Percentiles rank a stretch among this genome's conserved stretches.
Conservation (phyloP, 2,888 invertebrate genomes). For the Sipha maydis region DNA sequence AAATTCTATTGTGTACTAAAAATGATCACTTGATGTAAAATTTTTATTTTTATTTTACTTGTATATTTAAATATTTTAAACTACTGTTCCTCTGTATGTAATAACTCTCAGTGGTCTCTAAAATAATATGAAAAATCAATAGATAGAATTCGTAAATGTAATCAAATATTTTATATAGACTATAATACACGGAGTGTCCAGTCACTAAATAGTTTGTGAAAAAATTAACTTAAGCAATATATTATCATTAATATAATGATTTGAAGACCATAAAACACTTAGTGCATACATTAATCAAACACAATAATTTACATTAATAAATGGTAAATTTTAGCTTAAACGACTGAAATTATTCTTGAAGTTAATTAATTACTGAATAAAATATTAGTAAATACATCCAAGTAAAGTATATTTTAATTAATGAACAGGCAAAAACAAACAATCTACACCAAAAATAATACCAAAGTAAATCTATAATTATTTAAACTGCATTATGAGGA, state of each 20-base stretch:
- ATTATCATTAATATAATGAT: too few relatives aligned
- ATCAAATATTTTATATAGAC: background rate
- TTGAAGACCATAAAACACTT: background rate
- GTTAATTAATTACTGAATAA: too few relatives aligned
- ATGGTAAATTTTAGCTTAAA: background rate
- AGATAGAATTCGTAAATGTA: background rate
- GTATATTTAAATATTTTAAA: constrained; percentile 2
- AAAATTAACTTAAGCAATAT: too few relatives aligned
- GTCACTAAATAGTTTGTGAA: too few relatives aligned
- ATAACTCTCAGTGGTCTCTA: constrained; percentile 4
- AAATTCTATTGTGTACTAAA: background rate
- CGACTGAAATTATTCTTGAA: background rate
- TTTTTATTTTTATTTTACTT: background rate
- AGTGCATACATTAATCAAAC: background rate
- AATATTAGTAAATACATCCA: background rate
- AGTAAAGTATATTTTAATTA: background rate
- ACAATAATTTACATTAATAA: too few relatives aligned
- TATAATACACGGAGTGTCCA: too few relatives aligned
- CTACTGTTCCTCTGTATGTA: background rate
- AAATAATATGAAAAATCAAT: constrained; percentile 28
- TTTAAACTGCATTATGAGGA: too few relatives aligned
- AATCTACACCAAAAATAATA: background rate
- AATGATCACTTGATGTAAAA: background rate
- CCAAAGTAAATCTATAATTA: too few relatives aligned
- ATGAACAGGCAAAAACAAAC: background rate